Base-by-base conservation (phyloP, 2,113 vertebrate species). In the Laterallus jamaicensis region DNA sequence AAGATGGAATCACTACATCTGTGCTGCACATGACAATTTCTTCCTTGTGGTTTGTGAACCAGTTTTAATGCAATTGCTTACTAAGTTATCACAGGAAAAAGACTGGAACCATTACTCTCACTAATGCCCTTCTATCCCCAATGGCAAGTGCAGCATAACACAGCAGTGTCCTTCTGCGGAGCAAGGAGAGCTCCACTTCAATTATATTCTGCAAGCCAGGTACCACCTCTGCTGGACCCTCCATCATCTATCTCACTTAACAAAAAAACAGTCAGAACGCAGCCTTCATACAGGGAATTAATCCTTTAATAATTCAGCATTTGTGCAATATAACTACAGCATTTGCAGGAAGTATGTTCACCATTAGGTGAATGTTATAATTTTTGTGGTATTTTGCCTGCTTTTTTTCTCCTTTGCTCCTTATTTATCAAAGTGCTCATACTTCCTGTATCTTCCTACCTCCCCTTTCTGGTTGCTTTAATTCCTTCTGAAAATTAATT, bases 291-390 rank as follows among this genome's bases (percentile, higher is more conserved):
- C 13, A 62, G 44, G 44, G 35, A 82, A 84, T 49, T 58, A 86
- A 83, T 32, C 49, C 73, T 93, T 96, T 93, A 95, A 92, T 92
- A 96, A 96, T 95, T 93, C 80, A 94, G 64, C 82, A 75, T 78
- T 88, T 92, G 79, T 92, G 78, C 95, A 75, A 67, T 83, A 68
- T 64, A 83, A 92, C 66, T 22, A 4, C 64, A 81, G 82, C 31
- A 11, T 49, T 88, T 59, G 28, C 80, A 94, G 90, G 86, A 94
- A 90, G 35, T 37, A 69, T 5, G 7, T 52, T 96, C 75, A 90
- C 64, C 82, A 83, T 63, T 83, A 96, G 5, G 35, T 35, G 21
- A 39, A 39, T 67, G 25, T 29, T 91, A 86, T 13, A 2, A 56
- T 54, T 60, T 89, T 63, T 9, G 56, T 54, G 62, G 49, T 78